Base-by-base conservation (phyloP, 1,140 invertebrate genomes). In the Ylistrum balloti region DNA sequence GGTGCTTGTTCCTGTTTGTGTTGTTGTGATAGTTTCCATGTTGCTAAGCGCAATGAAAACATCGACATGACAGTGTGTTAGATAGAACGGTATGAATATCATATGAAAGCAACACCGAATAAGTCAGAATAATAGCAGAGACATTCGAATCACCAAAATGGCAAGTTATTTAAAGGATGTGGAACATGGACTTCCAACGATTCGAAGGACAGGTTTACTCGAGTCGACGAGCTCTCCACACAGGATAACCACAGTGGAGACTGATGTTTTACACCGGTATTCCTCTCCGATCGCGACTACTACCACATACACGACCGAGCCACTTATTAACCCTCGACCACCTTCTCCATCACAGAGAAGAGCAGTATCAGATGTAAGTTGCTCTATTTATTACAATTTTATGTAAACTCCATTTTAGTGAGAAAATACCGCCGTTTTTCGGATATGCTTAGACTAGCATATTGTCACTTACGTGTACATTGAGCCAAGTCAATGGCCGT, bases 161-260 rank as follows among this genome's bases (percentile, higher is more conserved):
- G 93, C 93, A 33, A 94, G 92, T 88, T 94, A 94, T 91, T 88
- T 91, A 13, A 90, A 89, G 74, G 89, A 91, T 9, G 5, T 74
- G n/a, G 91, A 94, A 28, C 90, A 93, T 38, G 92, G 92, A 45
- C 90, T 93, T 35, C 93, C 93, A 88, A 90, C 91, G 32, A 92
- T 93, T 33, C 85, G 90, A 56, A 86, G 86, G 85, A 34, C 87
- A 33, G 90, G 86, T 74, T 74, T 90, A 85, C 87, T 45, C 33
- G 87, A 88, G 17, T 20, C 35, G 86, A n/a, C 48, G 45, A 33
- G 35, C 35, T 86, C 38, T 33, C n/a, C 89, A 86, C 85, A 87
- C 45, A n/a, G 88, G 56, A 56, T 88, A 90, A 88, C 85, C 15
- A 56, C 88, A 88, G 38, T 91, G 85, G 92, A 93, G 15, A 88